Conservation (phyloP, 2,888 invertebrate species). For the Chesias legatella region DNA sequence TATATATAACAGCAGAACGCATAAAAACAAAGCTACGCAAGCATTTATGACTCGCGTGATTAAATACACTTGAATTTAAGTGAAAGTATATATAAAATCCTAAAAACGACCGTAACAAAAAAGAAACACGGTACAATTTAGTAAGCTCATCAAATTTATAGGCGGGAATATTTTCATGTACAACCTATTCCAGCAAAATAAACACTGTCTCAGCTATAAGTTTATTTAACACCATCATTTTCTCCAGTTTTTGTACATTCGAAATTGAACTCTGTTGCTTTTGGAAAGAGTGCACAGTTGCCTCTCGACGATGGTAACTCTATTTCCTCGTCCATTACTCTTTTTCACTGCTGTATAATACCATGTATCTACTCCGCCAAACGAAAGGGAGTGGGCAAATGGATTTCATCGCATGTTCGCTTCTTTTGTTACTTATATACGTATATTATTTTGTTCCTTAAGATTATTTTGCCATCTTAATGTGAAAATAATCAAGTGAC, state of each 20-base stretch:
- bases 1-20: too few species aligned
- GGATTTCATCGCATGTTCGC: too few species aligned
- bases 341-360: slow-evolving; percentile 43
- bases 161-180: slow-evolving; percentile 31
- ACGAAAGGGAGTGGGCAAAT: too few species aligned
- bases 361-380: slow-evolving; percentile 20
- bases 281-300: slow-evolving; percentile 30
- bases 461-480: too few species aligned
- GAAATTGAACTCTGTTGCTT: slow-evolving; percentile 32
- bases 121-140: slow-evolving; percentile 17
- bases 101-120: too few species aligned
- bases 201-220: slow-evolving; percentile 37
- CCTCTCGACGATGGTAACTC: slow-evolving; percentile 36
- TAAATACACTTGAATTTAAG: too few species aligned
- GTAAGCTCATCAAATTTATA: slow-evolving; percentile 30
- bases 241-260: slow-evolving; percentile 23
- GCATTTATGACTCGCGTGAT: too few species aligned
- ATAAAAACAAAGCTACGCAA: too few species aligned
- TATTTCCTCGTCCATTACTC: slow-evolving; percentile 54
- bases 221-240: slow-evolving; percentile 41
- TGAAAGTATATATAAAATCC: too few species aligned
- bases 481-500: too few species aligned
- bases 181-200: slow-evolving; percentile 34
- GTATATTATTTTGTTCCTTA: too few species aligned
- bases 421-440: too few species aligned